Evolutionary conservation across 2,797 vertebrate species (phyloP), one percentile per base, ranked within the genome.

Genomic region (Arctocebus calabarensis): DNA sequence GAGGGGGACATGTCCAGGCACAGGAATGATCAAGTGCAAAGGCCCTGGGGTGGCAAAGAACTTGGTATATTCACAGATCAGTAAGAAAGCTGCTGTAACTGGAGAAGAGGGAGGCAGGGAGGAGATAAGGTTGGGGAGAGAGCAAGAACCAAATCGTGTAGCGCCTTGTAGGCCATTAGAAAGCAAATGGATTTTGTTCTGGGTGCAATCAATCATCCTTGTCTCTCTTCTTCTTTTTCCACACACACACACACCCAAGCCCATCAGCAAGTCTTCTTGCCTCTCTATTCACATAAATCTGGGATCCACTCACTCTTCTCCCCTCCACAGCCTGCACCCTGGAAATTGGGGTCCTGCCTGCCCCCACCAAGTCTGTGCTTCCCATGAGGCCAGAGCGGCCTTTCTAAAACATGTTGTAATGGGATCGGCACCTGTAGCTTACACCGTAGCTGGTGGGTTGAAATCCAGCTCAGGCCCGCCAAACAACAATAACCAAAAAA

Each of bases 111-210:
- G 23, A 45, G n/a, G 29, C 14, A 62, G 10, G 25, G 13, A 66
- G 10, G 20, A 32, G 55, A 66, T 19, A 43, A 57, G 29, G 4
- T 5, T 37, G 22, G 10, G 91, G 94, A 95, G 85, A 96, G 32
- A 61, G 34, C 40, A 40, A 62, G 64, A 64, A 61, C 27, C 3
- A 20, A 8, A 20, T 94, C 43, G 27, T 70, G 23, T 45, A 61
- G 66, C 40, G 7, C 45, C 64, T 89, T 84, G 52, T 48, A 73
- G 77, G 55, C 14, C 73, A 68, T 40, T 37, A 27, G 40, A 68
- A 48, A 62, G 43, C 78, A 92, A 92, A 87, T 55, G 59, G 68
- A 74, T 75, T 87, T 92, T 83, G 77, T 88, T 78, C 73, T 88
- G 78, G 71, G 62, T 86, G 66, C 70, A 88, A 81, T 97, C 66